These are phyloP conservation scores for Onychostoma macrolepis DNA, from an alignment of 2,113 vertebrate genomes.

Conservation along the genomic window DNA sequence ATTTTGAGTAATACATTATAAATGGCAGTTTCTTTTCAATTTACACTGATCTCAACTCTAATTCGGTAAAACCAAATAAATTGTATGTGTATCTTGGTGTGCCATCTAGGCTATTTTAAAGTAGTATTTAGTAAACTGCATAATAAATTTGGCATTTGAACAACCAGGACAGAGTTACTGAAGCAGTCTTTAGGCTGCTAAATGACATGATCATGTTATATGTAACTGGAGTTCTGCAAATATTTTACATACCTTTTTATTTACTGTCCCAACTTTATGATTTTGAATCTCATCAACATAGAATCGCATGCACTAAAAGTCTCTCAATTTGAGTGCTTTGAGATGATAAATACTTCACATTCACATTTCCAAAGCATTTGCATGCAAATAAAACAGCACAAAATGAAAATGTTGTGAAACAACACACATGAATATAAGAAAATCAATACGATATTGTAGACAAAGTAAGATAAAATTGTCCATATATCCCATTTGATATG, in stretches of 20 bases:
- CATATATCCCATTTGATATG: not conserved
- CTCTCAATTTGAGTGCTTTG: not conserved
- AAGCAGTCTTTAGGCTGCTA: not conserved
- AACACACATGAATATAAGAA: not conserved
- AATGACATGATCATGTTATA: not conserved
- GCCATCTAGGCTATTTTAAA: not conserved
- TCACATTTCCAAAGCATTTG: not conserved
- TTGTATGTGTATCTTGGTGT: not conserved
- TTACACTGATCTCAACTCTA: not conserved
- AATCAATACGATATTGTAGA: not conserved
- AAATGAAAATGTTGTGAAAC: not conserved
- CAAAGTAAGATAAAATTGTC: not conserved
- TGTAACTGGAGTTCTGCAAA: not conserved
- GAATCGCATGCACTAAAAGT: not conserved
- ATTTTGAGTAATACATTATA: not conserved
- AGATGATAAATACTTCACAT: not conserved
- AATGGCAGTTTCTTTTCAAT: not conserved
- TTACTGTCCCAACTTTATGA: no score
- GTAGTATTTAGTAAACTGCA: not conserved
- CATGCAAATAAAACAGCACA: not conserved
- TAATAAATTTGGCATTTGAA: no score
- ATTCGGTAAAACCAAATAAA: not conserved
- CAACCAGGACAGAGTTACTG: not conserved
- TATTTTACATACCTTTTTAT: not conserved
- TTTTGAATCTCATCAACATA: not conserved